These are phyloP conservation scores for Cephalotes varians DNA, from an alignment of 2,888 invertebrate genomes.

Conservation along the genomic window DNA sequence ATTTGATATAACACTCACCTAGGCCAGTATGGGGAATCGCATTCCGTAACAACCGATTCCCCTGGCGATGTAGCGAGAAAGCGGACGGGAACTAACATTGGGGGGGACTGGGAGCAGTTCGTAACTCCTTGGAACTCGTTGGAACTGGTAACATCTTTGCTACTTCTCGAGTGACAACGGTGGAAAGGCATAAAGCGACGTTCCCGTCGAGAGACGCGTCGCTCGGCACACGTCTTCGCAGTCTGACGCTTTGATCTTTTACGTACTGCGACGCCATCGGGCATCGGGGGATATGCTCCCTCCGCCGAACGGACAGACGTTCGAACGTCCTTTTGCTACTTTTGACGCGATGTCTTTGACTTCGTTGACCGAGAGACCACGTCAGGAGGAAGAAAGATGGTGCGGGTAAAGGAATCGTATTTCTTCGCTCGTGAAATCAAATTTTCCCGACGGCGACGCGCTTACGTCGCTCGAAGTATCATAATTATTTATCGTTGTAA, in stretches of 20 bases:
- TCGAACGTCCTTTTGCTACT: conserved; percentile 51
- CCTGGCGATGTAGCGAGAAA: conserved; percentile 64
- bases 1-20: neutral
- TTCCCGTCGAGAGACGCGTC: conserved; percentile 11
- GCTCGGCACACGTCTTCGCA: neutral
- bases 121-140: conserved; percentile 76
- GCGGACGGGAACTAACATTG: conserved; percentile 67
- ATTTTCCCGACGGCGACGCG: conserved; percentile 2
- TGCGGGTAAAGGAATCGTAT: neutral
- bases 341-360: conserved; percentile 65
- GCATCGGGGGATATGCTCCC: conserved; percentile 9
- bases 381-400: neutral
- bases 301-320: conserved; percentile 42
- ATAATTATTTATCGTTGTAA: conserved; percentile 18
- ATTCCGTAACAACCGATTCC: conserved; percentile 73
- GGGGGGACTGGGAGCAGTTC: conserved; percentile 57
- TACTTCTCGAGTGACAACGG: conserved; percentile 71
- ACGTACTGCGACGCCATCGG: conserved; percentile 53
- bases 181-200: conserved; percentile 60
- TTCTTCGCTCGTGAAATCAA: conserved; percentile 37
- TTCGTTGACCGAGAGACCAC: conserved; percentile 56
- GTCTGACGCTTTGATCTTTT: conserved; percentile 71
- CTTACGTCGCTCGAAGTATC: neutral
- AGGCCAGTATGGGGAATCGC: conserved; percentile 62
- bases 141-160: conserved; percentile 77